Evolutionary conservation across 2,888 invertebrate species (phyloP), one percentile per base, ranked within the genome.

Genomic region (Euspilapteryx auroguttella): DNA sequence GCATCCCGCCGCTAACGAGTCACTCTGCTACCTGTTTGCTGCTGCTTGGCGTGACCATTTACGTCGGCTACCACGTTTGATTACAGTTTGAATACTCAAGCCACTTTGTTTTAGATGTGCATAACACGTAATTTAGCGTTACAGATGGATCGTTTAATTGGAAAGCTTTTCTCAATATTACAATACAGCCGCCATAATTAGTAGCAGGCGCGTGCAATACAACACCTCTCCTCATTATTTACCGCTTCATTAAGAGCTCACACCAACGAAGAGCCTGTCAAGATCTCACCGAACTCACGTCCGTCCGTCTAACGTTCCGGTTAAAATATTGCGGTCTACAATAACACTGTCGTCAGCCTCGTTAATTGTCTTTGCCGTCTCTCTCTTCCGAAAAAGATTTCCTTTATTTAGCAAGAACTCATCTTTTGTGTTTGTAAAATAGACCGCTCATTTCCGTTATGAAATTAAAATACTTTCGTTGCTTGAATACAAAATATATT

Each of bases 201-300:
- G 65, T 59, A 59, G 58, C 57, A 57, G 61, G 5, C 43, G 53
- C 57, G 58, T 50, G 49, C 50, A 44, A 49, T 49, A 45, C 62
- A 63, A 65, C 68, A 71, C 65, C 62, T 68, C 56, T 45, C 38
- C 62, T 65, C 73, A 69, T 75, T 73, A 75, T 71, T 71, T 65
- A 71, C 69, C 57, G 69, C 65, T 68, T 73, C 73, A 73, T 73
- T 71, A 73, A 63, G 65, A 68, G 62, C 65, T 66, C 57, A 53
- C 58, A 61, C 62, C 58, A 61, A 63, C 58, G 55, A 29, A 55
- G 50, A 50, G 51, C 44, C 64, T 68, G 71, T 73, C 71, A 71
- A 69, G 66, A 71, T 61, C 63, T 54, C 52, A 45, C 56, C 57
- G 55, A 57, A 62, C n/a, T n/a, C n/a, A n/a, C 51, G 48, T 47